Evolutionary conservation across 2,113 vertebrate genomes (phyloP).

Genomic region (Clupea harengus): DNA sequence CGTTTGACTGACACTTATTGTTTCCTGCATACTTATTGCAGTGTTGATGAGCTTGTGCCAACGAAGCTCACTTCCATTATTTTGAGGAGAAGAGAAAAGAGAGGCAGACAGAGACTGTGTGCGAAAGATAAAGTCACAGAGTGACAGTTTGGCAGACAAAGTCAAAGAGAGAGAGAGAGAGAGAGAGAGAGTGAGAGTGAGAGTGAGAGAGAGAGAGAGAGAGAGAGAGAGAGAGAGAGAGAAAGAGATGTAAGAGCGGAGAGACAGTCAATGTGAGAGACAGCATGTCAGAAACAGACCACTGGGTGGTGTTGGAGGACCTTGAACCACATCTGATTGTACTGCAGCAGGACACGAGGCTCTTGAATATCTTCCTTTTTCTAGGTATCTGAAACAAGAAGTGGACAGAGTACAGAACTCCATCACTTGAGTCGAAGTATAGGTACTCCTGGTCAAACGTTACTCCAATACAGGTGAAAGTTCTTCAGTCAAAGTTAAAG

Average conservation of each 20-base stretch:
- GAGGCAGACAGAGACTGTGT: background rate
- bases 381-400: background rate
- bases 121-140: background rate
- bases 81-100: background rate
- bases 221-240: background rate
- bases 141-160: background rate
- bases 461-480: no score
- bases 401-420: no score
- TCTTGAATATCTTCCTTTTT: background rate
- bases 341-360: background rate
- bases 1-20: background rate
- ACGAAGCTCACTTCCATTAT: background rate
- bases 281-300: constrained; percentile 74
- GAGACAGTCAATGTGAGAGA: background rate
- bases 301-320: constrained; percentile 92
- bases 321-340: constrained; percentile 57
- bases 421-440: no score
- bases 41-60: background rate
- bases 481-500: no score
- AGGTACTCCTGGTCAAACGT: no score
- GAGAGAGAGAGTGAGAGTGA: background rate
- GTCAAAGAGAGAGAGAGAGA: background rate
- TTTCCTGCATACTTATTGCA: background rate
- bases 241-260: background rate
- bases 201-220: background rate